Evolutionary conservation across 2,888 invertebrate species (phyloP), one percentile per base, ranked within the genome.

Genomic region (Cheilosia urbana): DNA sequence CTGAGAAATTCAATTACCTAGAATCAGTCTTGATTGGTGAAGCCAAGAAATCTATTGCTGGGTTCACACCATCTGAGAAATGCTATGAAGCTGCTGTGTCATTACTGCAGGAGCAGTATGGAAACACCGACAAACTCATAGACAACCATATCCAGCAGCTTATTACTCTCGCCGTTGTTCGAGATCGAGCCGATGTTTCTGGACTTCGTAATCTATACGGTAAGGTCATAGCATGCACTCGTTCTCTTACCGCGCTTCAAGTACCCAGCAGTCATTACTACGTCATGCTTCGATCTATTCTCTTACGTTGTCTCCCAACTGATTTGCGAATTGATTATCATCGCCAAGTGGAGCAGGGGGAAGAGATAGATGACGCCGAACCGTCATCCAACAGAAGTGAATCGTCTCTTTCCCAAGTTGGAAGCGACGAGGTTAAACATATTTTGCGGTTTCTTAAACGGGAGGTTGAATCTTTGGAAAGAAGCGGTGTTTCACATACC

Each of bases 1-100:
- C 57, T 2, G 69, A 69, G 2, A 69, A 57, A 58, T 69, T 47
- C 19, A 69, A 24, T 21, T 69, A 69, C 2, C 13, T 57, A 1
- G 57, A 69, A 7, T 58, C 69, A 4, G 34, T 30, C 30, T 30
- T 30, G 30, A 30, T 7, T 30, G 30, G 30, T 30, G 30, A 30
- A 30, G 30, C 30, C 30, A 30, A 30, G 30, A 30, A 30, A 30
- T 30, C 30, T 68, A 30, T 17, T 55, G 37, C 27, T 27, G 27
- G 27, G 27, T 27, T 27, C 27, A 27, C 27, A 6, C 27, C 27
- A 27, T 27, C 27, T 0, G 27, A 27, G 27, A 27, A 6, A 6
- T 27, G 27, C 5, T 27, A 27, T 27, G 27, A 27, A 27, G 27
- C 27, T 6, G 27, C 13, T 45, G 17, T 42, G 68, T 49, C 21